Percentiles rank a stretch among this genome's conserved stretches.
Evolutionary conservation across 2,888 invertebrate species (phyloP).

Genomic region (Drosophila tripunctata): DNA sequence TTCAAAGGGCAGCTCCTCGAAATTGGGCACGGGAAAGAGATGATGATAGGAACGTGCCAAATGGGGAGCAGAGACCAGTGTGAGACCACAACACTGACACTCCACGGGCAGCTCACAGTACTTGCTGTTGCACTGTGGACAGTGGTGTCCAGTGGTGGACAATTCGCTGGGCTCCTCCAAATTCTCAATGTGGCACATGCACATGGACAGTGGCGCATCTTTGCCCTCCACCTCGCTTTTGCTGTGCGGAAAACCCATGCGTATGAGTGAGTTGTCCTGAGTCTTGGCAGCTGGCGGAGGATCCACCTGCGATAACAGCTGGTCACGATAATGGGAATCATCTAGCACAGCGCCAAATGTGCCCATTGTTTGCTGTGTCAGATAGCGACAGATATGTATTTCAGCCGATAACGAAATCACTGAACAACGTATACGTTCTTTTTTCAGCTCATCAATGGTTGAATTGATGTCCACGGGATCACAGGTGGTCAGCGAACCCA

Average conservation of each 20-base stretch:
- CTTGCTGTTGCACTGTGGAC: constrained; percentile 98
- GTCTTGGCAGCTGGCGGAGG: constrained; percentile 90
- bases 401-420: constrained; percentile 98
- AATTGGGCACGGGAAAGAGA: constrained; percentile 95
- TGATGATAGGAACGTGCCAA: constrained; percentile 99
- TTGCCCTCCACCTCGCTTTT: constrained; percentile 86
- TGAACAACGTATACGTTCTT: constrained; percentile 94
- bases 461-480: constrained; percentile 96
- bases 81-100: constrained; percentile 97
- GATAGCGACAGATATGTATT: constrained; percentile 93
- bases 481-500: constrained; percentile 97
- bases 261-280: constrained; percentile 91
- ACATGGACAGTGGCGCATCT: constrained; percentile 91
- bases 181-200: constrained; percentile 96
- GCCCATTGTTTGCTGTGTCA: constrained; percentile 94
- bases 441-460: constrained; percentile 91
- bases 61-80: constrained; percentile 98
- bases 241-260: constrained; percentile 98
- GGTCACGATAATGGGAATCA: constrained; percentile 90
- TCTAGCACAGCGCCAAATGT: constrained; percentile 94
- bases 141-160: constrained; percentile 92
- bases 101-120: constrained; percentile 99
- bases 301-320: constrained; percentile 88
- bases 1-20: constrained; percentile 88
- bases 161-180: constrained; percentile 88